Evolutionary conservation across 1,140 invertebrate species (phyloP), one percentile per base, ranked within the genome.

Genomic region (Glossosoma conforme): DNA sequence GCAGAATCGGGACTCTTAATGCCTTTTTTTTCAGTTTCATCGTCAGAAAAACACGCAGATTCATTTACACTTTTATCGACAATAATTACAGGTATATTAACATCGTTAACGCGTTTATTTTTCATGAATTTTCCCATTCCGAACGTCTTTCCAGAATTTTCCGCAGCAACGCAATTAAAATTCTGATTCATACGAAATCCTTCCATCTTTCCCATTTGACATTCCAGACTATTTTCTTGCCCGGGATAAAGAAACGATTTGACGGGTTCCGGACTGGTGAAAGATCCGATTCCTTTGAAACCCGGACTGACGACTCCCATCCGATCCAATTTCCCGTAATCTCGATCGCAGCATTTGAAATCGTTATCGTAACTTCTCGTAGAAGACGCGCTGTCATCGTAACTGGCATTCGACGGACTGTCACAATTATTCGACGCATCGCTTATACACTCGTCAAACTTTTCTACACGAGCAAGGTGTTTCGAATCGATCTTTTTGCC

Each of bases 171-270:
- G 64, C 32, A 75, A 61, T 62, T 61, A 10, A 72, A 60, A 25
- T 59, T 56, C 50, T 63, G 66, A 55, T 73, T 62, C 33, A 67
- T 60, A 56, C 71, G 70, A 52, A 73, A 75, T 36, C 64, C 68
- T 2, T 69, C 64, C 70, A 73, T 75, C 65, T 69, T 72, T 2
- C 60, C 65, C 0, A 65, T 67, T 53, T 75, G 70, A 15, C 61
- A 60, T 36, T 64, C 66, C 30, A 72, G 55, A 58, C 63, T 65
- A 54, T 64, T 72, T 3, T 60, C 60, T 8, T 65, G 65, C 54
- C 63, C 65, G 3, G 62, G 70, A 52, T 65, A 65, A 54, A 68
- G 56, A 60, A 66, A 69, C 47, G 67, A 66, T 54, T 70, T 66
- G 21, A 68, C 67, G 1, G 68, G 60, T 44, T 54, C 62, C 45